Evolutionary conservation across 2,113 vertebrate species (phyloP).

Genomic region (Microcebus lehilahytsara): DNA sequence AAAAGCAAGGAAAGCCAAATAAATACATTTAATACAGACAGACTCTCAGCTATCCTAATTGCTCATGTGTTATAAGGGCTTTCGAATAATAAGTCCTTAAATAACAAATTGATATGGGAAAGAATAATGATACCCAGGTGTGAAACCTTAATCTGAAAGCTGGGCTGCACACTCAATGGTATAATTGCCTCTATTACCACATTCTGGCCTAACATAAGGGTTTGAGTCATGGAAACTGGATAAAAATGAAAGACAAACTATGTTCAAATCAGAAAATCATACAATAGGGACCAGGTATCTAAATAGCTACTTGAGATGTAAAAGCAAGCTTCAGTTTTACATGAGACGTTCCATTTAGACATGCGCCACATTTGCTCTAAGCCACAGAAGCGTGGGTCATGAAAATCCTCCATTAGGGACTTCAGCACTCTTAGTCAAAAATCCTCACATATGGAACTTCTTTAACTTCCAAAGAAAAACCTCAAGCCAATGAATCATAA

Average conservation of each 20-base stretch:
- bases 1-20: constrained; percentile 82
- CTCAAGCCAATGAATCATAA: not conserved
- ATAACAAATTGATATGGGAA: constrained; percentile 84
- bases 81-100: constrained; percentile 86
- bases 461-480: constrained; percentile 53
- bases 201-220: constrained; percentile 72
- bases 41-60: constrained; percentile 81
- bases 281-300: constrained; percentile 77
- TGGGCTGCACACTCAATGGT: constrained; percentile 74
- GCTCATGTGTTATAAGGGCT: constrained; percentile 76
- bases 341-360: constrained; percentile 73
- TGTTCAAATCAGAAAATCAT: constrained; percentile 73
- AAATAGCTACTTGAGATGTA: constrained; percentile 78
- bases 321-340: constrained; percentile 72
- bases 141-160: constrained; percentile 81
- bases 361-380: constrained; percentile 25
- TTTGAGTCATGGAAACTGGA: constrained; percentile 78
- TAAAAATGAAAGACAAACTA: constrained; percentile 79
- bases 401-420: constrained; percentile 57
- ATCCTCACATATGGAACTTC: not conserved
- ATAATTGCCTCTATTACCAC: constrained; percentile 86
- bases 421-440: constrained; percentile 45
- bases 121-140: constrained; percentile 87
- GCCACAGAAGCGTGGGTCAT: constrained; percentile 70
- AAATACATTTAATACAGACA: constrained; percentile 82